Evolutionary conservation across 2,113 vertebrate genomes (phyloP), one percentile per base, ranked within the genome.

Genomic region (Lepus americanus): DNA sequence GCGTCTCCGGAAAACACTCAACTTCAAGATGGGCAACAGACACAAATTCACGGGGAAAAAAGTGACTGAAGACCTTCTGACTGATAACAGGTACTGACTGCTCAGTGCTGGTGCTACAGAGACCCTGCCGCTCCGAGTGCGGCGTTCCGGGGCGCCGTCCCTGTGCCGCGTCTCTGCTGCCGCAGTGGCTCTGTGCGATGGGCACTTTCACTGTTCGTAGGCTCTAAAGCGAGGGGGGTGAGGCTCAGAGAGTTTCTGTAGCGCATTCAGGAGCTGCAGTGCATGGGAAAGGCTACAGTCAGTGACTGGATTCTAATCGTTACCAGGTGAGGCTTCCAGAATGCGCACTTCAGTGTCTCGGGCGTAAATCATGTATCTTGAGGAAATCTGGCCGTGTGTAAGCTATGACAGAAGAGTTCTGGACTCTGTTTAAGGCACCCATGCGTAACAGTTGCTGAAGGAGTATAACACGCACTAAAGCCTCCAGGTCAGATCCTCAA

Each of bases 21-120:
- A 99, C 96, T 99, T 99, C 98, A 99, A 99, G 98, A 99, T 99
- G 99, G 99, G 99, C 61, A 99, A 99, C 98, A 98, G 99, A 69
- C 99, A 99, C 98, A 99, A 99, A 91, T 99, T 99, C 97, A 99
- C 99, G 14, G 99, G 99, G 67, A 99, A 99, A 97, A 99, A 99
- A 98, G 98, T 99, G 17, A 99, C 99, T 0, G 98, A 99, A 31
- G 99, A 99, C 85, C 99, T 99, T 89, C 98, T 99, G 27, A 99
- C 99, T 59, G 99, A 99, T 97, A 99, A 97, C 98, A 99, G 99
- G 99, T 99, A 98, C 9, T 9, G 36, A 66, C 5, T 6, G 22
- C 85, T 64, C 12, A 13, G 29, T 22, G 29, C 9, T 27, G 55
- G 1, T 63, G 44, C 78, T 29, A 5, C 69, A 44, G 44, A 44